Base-by-base conservation (phyloP, 2,888 invertebrate species). In the Polymixis flavicincta region DNA sequence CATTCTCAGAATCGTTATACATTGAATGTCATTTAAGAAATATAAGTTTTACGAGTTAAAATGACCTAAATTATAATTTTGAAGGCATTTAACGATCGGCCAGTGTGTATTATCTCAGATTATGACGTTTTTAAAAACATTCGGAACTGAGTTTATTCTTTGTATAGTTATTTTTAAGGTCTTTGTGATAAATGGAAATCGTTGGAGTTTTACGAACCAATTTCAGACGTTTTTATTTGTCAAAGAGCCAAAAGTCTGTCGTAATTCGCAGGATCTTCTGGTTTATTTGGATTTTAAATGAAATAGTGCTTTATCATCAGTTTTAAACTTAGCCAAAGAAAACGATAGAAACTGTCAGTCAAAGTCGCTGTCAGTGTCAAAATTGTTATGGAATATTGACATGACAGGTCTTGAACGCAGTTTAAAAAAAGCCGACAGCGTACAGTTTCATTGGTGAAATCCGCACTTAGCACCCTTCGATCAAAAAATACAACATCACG, bases 21-120 rank as follows among this genome's bases (percentile, higher is more conserved):
- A 88, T 85, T 91, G 91, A 91, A 91, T 92, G 93, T 92, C 93
- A 93, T 93, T 92, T 91, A 86, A 85, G 84, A 72, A 77, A 68
- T 77, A 80, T 89, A 91, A 91, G 90, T 88, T 93, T 93, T 92
- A 93, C 91, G 93, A 92, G 78, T 84, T 76, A 55, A 90, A 93
- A 93, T 92, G 89, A 91, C 90, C 90, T 90, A 91, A 92, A 93
- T 93, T 92, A 93, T 92, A 87, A 91, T 90, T 90, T 90, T 85
- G 87, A 80, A 84, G 83, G 80, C 78, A 85, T 89, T 92, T 92
- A 89, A 89, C 88, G 89, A 88, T 74, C 79, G 69, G 25, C 70
- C 71, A 61, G 66, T 66, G 70, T 65, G 72, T 76, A 71, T 83
- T 81, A 77, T 77, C 80, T 78, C 82, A 81, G 60, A 80, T 88